These are phyloP conservation scores for Lemur catta DNA, from an alignment of 2,797 vertebrate genomes.

Conservation along the genomic window DNA sequence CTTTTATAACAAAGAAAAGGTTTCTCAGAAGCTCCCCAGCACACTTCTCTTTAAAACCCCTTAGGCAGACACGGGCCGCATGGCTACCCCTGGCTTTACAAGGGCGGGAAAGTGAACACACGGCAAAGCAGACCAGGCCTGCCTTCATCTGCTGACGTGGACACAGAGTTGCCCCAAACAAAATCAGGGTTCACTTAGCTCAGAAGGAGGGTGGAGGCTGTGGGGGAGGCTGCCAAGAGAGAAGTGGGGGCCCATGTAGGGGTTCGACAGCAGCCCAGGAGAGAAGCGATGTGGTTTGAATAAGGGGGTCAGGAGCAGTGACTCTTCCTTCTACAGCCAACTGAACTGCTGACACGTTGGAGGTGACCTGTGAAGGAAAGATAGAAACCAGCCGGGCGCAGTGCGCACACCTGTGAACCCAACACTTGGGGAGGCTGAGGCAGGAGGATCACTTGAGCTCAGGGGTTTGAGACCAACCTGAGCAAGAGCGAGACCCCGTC, in stretches of 20 bases:
- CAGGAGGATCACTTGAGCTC: neutral
- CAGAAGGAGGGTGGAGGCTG: neutral
- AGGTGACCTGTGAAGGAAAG: neutral
- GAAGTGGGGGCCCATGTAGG: neutral
- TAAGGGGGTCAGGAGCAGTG: fast-evolving
- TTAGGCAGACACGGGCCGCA: neutral
- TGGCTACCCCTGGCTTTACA: neutral
- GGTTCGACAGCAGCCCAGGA: neutral
- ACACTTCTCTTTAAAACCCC: neutral
- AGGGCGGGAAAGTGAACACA: fast-evolving
- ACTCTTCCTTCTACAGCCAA: neutral
- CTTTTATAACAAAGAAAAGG: neutral
- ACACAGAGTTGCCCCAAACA: neutral
- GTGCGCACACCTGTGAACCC: no score
- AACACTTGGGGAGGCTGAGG: no score
- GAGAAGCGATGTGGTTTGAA: neutral
- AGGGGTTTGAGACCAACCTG: neutral
- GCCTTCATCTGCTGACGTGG: neutral
- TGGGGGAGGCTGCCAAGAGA: neutral
- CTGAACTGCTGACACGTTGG: neutral
- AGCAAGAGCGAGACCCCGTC: neutral
- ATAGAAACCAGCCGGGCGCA: fast-evolving
- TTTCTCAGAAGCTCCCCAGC: neutral
- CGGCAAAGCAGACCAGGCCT: neutral
- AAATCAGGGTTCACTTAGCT: neutral